Conservation (phyloP, 2,797 vertebrate genomes). For the Rousettus madagascariensis region DNA sequence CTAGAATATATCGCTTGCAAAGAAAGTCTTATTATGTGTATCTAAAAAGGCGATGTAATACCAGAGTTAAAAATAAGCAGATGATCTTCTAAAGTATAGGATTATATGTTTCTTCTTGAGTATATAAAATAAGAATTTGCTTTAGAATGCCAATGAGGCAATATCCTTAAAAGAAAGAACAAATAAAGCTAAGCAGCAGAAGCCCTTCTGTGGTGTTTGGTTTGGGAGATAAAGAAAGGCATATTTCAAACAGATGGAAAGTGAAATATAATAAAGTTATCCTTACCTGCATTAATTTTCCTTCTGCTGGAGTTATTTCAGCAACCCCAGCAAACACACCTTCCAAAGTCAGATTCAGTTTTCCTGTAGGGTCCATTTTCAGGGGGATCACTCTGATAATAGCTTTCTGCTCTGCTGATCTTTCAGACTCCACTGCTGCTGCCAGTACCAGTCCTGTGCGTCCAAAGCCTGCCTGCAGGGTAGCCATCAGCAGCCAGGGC, state of each 20-base stretch:
- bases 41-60: background rate
- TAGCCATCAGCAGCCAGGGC: conserved; percentile 96
- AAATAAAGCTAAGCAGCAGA: background rate
- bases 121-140: conserved; percentile 44
- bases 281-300: conserved; percentile 96
- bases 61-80: conserved; percentile 50
- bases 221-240: conserved; percentile 26
- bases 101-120: background rate
- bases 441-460: conserved; percentile 88
- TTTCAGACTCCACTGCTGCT: conserved; percentile 89
- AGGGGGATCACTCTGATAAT: conserved; percentile 94
- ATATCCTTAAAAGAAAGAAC: background rate
- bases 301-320: conserved; percentile 92
- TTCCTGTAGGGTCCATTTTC: conserved; percentile 90
- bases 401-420: conserved; percentile 89
- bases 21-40: conserved; percentile 34
- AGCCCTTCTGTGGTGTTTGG: background rate
- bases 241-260: conserved; percentile 65
- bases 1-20: conserved; percentile 19
- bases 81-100: conserved; percentile 18
- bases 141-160: conserved; percentile 42
- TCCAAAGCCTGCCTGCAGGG: conserved; percentile 92
- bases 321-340: conserved; percentile 93
- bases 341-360: conserved; percentile 90
- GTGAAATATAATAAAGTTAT: background rate